Evolutionary conservation across 2,797 vertebrate genomes (phyloP), one percentile per base, ranked within the genome.

Genomic region (Lepidocolaptes lacrymiger): DNA sequence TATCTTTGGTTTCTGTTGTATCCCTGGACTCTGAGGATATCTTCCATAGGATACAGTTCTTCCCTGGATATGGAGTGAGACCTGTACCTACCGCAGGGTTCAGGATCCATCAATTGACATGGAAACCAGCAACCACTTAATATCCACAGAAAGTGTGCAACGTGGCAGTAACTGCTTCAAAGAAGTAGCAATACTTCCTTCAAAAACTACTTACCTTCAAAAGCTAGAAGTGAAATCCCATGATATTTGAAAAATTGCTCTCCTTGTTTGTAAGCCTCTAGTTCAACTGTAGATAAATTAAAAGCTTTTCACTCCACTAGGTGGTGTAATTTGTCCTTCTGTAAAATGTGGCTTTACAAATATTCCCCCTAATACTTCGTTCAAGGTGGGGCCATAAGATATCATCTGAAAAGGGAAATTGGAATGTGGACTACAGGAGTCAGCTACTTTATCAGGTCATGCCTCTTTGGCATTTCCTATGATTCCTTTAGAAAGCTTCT

Each of bases 291-390:
- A 89, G 34, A 32, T 20, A 64, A 81, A 75, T 34, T 4, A 32
- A 52, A 86, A 91, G 52, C 12, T 59, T 85, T 82, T 63, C 51
- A 69, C 34, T 85, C 93, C 94, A 95, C 96, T 94, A 96, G 94
- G 75, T 91, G 93, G 96, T 67, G 94, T 91, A 30, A 85, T 87
- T 56, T 87, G 54, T 83, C 91, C 71, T 89, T 82, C 74, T 89
- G 84, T 27, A 46, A 66, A 72, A 59, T 7, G 17, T 9, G 27
- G 12, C 32, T n/a, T 85, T 52, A 44, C 13, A 87, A 67, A 32
- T 74, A 64, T 39, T 36, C n/a, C 20, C 32, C 56, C 30, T 13
- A 52, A 74, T 30, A 63, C 28, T 87, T 88, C 49, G 56, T 46
- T 89, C 52, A 78, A 62, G n/a, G 49, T 37, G 58, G 6, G 9